phyloP scores from a whole-genome alignment of 2,113 vertebrate genomes.

The Ellobius talpinus region DNA sequence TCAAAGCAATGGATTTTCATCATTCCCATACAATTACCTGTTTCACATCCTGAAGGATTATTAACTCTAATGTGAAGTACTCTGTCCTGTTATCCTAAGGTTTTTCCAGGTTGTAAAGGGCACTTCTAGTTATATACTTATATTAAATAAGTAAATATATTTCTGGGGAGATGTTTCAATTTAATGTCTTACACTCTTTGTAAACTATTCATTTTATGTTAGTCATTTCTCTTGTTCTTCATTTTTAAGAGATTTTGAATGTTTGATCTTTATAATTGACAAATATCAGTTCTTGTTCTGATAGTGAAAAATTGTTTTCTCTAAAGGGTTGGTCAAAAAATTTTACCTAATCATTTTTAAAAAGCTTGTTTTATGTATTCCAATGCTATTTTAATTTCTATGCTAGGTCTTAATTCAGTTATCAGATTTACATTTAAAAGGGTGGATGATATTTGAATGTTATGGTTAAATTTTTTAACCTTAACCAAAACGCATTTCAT shows the following conservation, averaged over 20 bases:
- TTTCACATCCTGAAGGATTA: conserved; percentile 9
- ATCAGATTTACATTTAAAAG: conserved; percentile 70
- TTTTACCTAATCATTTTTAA: conserved; percentile 34
- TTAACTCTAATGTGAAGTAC: not conserved
- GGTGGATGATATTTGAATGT: conserved; percentile 64
- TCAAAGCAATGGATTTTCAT: not conserved
- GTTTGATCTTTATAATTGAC: conserved; percentile 47
- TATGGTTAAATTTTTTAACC: conserved; percentile 53
- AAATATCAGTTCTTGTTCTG: conserved; percentile 52
- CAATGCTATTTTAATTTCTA: conserved; percentile 58
- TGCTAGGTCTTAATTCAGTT: conserved; percentile 75
- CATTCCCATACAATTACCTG: not conserved
- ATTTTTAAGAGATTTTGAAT: conserved; percentile 65
- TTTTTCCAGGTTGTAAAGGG: conserved; percentile 40
- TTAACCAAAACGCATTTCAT: conserved; percentile 70
- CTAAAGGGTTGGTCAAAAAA: conserved; percentile 30
- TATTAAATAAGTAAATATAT: conserved; percentile 52
- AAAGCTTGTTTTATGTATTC: conserved; percentile 40
- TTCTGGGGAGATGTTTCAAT: conserved; percentile 55
- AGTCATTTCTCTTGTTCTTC: conserved; percentile 40
- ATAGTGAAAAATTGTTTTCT: conserved; percentile 44
- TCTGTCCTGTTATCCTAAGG: conserved; percentile 45
- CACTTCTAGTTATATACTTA: conserved; percentile 34
- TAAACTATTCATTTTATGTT: conserved; percentile 60
- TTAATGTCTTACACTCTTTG: not conserved